Base-by-base conservation (phyloP, 2,888 invertebrate species). In the Coecobrya sp. region DNA sequence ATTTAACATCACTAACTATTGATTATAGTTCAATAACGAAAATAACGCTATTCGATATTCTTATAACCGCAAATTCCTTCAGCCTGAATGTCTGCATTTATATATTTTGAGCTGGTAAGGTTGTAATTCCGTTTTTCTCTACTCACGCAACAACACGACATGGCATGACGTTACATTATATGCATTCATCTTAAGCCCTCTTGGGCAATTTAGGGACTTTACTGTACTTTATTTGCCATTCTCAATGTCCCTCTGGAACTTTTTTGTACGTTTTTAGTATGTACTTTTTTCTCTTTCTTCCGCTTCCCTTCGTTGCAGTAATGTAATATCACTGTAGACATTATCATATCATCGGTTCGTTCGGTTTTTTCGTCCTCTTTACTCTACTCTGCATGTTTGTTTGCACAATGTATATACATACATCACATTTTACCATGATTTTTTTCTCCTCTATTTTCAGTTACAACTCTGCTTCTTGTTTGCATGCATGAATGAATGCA, bases 181-280 rank as follows among this genome's bases (percentile, higher is more conserved):
- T 70, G 22, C 76, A 22, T 87, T 59, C 79, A 45, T 79, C 76
- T 87, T 42, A 59, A 45, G 52, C 88, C 68, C 81, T 68, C 79
- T 88, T 88, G 88, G 88, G 88, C 81, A 88, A 88, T 88, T 88
- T 88, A 81, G 88, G 68, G 81, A 81, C 79, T 88, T 88, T 81
- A 68, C 88, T 85, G 85, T 85, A 85, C 49, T 76, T 86, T 86
- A 87, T 87, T 81, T 62, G 88, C 79, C 88, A 49, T 88, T 68
- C 59, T 27, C 87, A 62, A 87, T 73, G 79, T 87, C 87, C 87
- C 81, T 49, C 62, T 88, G 88, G 68, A 88, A 88, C 79, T 88
- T 65, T 62, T 84, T 62, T 62, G 27, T 42, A 25, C 36, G 30
- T 82, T 82, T 82, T 49, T 25, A 82, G 30, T 82, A 36, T 55